phyloP scores from a whole-genome alignment of 2,113 vertebrate genomes.

The Spea multiplicata region DNA sequence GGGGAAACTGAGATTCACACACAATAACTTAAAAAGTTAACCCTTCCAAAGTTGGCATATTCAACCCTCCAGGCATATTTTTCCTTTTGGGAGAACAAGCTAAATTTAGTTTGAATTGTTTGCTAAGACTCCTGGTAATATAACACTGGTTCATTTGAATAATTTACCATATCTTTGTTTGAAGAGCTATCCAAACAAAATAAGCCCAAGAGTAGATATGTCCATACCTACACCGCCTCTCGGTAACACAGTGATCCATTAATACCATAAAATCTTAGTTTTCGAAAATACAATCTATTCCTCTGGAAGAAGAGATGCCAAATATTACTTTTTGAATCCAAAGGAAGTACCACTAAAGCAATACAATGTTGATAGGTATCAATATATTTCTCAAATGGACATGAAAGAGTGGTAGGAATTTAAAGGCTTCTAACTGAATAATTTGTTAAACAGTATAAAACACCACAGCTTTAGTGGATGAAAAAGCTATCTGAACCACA shows the following conservation, averaged over 20 bases:
- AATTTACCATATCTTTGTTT: too few species aligned
- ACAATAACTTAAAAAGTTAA: too few species aligned
- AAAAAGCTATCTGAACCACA: slow-evolving; percentile 52
- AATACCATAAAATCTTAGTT: background rate
- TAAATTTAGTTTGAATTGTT: too few species aligned
- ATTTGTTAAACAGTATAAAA: slow-evolving; percentile 64
- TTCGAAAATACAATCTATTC: background rate
- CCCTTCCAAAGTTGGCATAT: too few species aligned
- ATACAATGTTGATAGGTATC: background rate
- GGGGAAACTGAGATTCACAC: too few species aligned
- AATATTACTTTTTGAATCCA: background rate
- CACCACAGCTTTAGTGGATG: slow-evolving; percentile 51
- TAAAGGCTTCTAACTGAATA: slow-evolving; percentile 59
- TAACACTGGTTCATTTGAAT: too few species aligned
- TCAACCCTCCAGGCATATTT: too few species aligned
- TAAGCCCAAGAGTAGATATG: background rate
- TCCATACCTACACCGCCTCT: background rate
- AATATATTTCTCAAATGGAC: slow-evolving; percentile 50
- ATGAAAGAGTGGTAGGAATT: slow-evolving; percentile 54
- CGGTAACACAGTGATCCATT: background rate
- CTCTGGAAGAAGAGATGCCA: background rate
- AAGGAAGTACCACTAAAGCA: background rate
- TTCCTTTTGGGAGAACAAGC: too few species aligned
- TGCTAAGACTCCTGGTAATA: too few species aligned
- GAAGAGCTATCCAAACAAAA: too few species aligned